Percentiles rank a stretch among this genome's conserved stretches.
phyloP scores from a whole-genome alignment of 2,888 invertebrate species.

The Oxyscelio sp. region DNA sequence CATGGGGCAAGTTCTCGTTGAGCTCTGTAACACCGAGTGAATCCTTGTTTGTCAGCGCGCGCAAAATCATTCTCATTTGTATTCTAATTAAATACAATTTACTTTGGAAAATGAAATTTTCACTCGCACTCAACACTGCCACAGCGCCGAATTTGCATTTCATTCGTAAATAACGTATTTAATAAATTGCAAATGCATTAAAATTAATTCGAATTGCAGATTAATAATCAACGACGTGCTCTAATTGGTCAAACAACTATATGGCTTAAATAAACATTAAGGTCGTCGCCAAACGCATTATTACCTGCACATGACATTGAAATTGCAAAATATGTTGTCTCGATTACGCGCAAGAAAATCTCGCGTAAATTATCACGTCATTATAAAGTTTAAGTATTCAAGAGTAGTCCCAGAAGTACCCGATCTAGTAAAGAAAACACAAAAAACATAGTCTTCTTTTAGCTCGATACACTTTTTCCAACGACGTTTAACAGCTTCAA shows the following conservation, averaged over 20 bases:
- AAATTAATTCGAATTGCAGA: conserved; percentile 88
- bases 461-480: too few species aligned
- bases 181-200: conserved; percentile 87
- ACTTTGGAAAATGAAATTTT: conserved; percentile 60
- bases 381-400: too few species aligned
- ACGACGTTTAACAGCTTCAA: too few species aligned
- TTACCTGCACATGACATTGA: conserved; percentile 31
- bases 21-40: conserved; percentile 55
- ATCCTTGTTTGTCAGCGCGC: conserved; percentile 64
- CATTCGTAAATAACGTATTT: conserved; percentile 84
- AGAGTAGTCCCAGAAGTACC: too few species aligned
- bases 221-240: conserved; percentile 86
- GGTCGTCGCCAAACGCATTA: conserved; percentile 76
- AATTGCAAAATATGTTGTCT: conserved; percentile 10
- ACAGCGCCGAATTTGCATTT: conserved; percentile 31
- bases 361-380: too few species aligned
- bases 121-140: conserved; percentile 24
- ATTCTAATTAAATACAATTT: conserved; percentile 69
- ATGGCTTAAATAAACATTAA: conserved; percentile 87
- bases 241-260: conserved; percentile 87
- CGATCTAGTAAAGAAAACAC: too few species aligned
- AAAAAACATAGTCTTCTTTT: too few species aligned
- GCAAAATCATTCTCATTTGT: conserved; percentile 64
- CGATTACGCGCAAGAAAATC: too few species aligned
- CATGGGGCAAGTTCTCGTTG: conserved; percentile 64